phyloP scores from a whole-genome alignment of 1,140 invertebrate species.

The Magallana ariakensis region DNA sequence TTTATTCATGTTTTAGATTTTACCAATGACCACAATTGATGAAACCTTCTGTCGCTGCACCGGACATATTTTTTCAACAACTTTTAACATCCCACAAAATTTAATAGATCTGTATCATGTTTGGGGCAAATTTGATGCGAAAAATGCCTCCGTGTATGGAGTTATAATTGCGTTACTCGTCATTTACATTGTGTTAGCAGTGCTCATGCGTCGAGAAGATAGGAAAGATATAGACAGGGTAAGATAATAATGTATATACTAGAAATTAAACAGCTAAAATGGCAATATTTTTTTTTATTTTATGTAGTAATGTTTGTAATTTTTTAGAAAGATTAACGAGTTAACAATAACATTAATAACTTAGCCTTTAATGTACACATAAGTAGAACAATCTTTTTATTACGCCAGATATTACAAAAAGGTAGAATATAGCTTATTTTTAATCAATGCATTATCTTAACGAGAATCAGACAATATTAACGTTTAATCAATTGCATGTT shows the following conservation, averaged over 20 bases:
- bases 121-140: constrained; percentile 73
- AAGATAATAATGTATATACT: constrained; percentile 18
- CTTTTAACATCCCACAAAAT: constrained; percentile 80
- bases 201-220: constrained; percentile 79
- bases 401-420: too few species aligned
- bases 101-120: constrained; percentile 82
- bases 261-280: too few species aligned
- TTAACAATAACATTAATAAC: too few species aligned
- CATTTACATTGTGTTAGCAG: constrained; percentile 76
- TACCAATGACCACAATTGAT: constrained; percentile 44
- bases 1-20: constrained; percentile 35
- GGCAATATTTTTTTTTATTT: not conserved
- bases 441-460: too few species aligned
- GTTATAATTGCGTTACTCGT: constrained; percentile 78
- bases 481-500: too few species aligned
- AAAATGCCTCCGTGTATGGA: constrained; percentile 70
- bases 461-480: too few species aligned
- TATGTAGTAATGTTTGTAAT: too few species aligned
- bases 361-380: too few species aligned
- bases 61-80: constrained; percentile 37
- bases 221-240: constrained; percentile 66
- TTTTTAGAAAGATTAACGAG: too few species aligned
- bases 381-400: too few species aligned
- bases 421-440: too few species aligned
- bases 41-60: constrained; percentile 51